phyloP scores from a whole-genome alignment of 2,113 vertebrate species.

The Saccopteryx bilineata region DNA sequence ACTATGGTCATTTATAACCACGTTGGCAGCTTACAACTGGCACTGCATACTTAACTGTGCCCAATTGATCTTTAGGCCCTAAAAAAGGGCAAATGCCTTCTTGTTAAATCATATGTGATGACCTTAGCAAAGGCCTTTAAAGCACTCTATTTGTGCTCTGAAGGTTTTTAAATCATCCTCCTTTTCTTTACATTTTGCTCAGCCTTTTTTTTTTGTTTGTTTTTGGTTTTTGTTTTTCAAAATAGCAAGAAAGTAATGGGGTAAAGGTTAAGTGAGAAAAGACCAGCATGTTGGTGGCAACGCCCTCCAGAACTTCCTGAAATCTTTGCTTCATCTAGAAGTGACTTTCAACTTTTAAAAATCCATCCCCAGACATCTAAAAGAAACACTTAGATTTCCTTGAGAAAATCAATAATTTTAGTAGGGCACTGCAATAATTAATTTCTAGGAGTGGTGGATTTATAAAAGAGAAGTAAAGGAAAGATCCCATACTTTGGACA shows the following conservation, averaged over 20 bases:
- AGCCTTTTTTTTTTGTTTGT: not conserved
- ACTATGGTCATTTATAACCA: slow-evolving; percentile 1
- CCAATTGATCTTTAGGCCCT: not conserved
- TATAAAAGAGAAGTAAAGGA: not conserved
- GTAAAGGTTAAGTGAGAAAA: not conserved
- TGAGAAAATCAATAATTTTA: slow-evolving; percentile 2
- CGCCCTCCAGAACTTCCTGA: not conserved
- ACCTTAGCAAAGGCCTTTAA: not conserved
- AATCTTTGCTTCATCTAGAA: not conserved
- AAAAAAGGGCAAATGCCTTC: not conserved
- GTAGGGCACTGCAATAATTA: not conserved
- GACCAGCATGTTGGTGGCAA: not conserved
- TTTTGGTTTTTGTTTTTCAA: not conserved
- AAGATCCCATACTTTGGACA: not conserved
- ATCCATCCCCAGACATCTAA: slow-evolving; percentile 6
- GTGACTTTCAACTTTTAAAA: slow-evolving; percentile 28
- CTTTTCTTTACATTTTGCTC: not conserved
- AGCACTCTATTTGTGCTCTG: not conserved
- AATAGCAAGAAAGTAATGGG: not conserved
- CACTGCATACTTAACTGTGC: slow-evolving; percentile 7
- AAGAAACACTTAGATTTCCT: slow-evolving; percentile 12
- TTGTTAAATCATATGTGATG: slow-evolving; percentile 14
- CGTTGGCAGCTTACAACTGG: not conserved
- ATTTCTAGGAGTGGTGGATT: not conserved
- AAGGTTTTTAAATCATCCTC: not conserved